Percentiles rank a stretch among this genome's conserved stretches.
These are phyloP conservation scores for Plagiodera versicolora DNA, from an alignment of 2,888 invertebrate genomes.

Conservation along the genomic window DNA sequence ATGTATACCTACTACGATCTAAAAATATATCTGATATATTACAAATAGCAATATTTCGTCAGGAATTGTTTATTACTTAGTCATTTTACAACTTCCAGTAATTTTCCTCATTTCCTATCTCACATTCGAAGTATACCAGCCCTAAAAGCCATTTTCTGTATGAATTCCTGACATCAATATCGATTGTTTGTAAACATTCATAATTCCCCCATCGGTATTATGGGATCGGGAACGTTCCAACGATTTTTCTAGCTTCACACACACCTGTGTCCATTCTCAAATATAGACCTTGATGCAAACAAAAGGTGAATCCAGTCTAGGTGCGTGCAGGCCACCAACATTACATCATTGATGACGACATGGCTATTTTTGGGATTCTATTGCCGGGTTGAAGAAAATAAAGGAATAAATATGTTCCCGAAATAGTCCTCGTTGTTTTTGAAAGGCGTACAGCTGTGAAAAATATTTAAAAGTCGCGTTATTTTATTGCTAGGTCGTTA, in stretches of 20 bases:
- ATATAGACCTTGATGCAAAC: constrained; percentile 16
- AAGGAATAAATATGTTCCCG: not conserved
- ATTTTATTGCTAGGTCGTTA: not conserved
- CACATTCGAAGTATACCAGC: too few relatives aligned
- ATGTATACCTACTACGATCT: too few relatives aligned
- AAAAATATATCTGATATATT: too few relatives aligned
- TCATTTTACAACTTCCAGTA: too few relatives aligned
- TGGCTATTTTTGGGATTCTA: constrained; percentile 10
- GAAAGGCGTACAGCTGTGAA: not conserved
- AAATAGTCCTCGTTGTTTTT: not conserved
- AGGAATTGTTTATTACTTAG: too few relatives aligned
- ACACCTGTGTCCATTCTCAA: constrained; percentile 1
- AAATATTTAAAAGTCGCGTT: not conserved
- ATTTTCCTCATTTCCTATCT: too few relatives aligned
- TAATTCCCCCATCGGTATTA: not conserved
- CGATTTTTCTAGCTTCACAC: not conserved
- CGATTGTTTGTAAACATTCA: not conserved
- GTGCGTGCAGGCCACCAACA: constrained; percentile 9
- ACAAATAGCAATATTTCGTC: too few relatives aligned
- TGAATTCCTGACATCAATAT: not conserved
- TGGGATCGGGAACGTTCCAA: not conserved
- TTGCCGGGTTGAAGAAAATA: not conserved
- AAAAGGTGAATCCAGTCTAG: constrained; percentile 19
- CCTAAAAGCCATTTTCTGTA: too few relatives aligned
- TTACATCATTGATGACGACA: constrained; percentile 22